Evolutionary conservation across 2,113 vertebrate species (phyloP), one percentile per base, ranked within the genome.

Genomic region (Pteruthius melanotis): DNA sequence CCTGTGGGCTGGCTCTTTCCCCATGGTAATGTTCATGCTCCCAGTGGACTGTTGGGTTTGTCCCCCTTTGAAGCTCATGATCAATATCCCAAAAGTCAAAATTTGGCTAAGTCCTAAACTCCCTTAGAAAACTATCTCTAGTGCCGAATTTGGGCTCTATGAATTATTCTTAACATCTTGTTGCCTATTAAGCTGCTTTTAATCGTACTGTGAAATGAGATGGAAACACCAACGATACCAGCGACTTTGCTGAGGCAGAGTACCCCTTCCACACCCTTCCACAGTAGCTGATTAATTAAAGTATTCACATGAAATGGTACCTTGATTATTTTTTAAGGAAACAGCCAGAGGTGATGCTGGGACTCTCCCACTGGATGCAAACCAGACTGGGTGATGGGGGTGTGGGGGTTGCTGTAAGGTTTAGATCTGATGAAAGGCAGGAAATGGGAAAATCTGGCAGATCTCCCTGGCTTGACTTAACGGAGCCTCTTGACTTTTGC

Each of bases 221-320:
- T 88, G 76, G 68, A 90, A 95, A 71, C 4, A 10, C 54, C 23
- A 66, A 13, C 15, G 72, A 64, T 44, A 42, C 24, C 35, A 37
- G 71, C 0, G 1, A 45, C 56, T 97, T 76, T 71, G 75, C 83
- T 79, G 40, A 63, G 93, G 60, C 88, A 52, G 72, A 92, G 75
- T 39, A 23, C 28, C 74, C 39, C 28, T 87, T 78, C 50, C 50
- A 74, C 44, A 10, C 72, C 76, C 64, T 96, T 94, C 44, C 87
- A 90, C 80, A 27, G 97, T 97, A 98, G 96, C 95, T 95, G 96
- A 98, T 98, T 97, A 96, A 96, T 96, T 98, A 98, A 97, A 96
- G 94, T 94, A 96, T 96, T 97, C 78, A 81, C 77, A 18, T 96
- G 93, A 95, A 97, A 95, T 84, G 89, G 94, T 85, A 44, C 84